Evolutionary conservation across 2,888 invertebrate genomes (phyloP), one percentile per base, ranked within the genome.

Genomic region (Phania funesta): DNA sequence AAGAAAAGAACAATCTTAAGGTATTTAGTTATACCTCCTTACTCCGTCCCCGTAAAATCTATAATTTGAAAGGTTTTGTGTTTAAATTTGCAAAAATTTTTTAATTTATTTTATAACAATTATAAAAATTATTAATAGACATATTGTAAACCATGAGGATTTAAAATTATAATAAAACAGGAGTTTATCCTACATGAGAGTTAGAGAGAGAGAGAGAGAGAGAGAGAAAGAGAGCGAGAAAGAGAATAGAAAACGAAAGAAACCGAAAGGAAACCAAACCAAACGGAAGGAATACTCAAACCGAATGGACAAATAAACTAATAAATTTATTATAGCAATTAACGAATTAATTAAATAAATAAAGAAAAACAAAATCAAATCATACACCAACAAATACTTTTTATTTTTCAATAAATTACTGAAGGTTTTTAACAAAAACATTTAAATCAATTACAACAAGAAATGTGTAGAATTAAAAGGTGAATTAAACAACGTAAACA

Each of bases 11-110:
- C 60, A 81, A 74, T 80, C 35, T 78, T 81, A 81, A 82, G 81
- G 81, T 84, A 78, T 75, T 80, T 83, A 83, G 81, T 87, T 90
- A 87, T 91, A 91, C 91, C 91, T 91, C 91, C 89, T 89, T 89
- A 90, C 89, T 91, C 91, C 91, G 90, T 88, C 90, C 90, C 89
- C 89, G 91, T 88, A 91, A 89, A 88, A 90, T 90, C 91, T 91
- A 84, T 83, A 83, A 77, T 83, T 79, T 79, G 70, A 83, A 81
- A 81, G 81, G 78, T 74, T 79, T 80, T 83, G 79, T 83, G 56
- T 82, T 73, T 77, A 83, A 83, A 81, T 78, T 80, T 83, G 64
- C 54, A 80, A 80, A 60, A 83, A 70, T 79, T 79, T 77, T 50
- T 56, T 68, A 32, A 68, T 65, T 46, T 56, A 67, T 58, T 60